Percentiles rank a stretch among this genome's conserved stretches.
Conservation (phyloP, 2,797 vertebrate genomes). For the Etheostoma perlongum region DNA sequence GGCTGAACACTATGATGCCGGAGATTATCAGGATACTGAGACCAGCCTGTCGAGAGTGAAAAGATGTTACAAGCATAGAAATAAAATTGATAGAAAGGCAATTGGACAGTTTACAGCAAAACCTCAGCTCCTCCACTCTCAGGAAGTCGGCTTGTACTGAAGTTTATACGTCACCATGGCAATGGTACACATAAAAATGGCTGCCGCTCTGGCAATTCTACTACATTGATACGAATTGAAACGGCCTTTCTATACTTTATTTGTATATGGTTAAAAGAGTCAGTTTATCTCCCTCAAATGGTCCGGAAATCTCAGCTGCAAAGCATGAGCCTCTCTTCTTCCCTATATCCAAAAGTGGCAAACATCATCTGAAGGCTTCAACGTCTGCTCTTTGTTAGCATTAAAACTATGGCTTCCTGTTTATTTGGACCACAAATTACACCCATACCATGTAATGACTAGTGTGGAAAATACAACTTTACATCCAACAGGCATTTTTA, state of each 20-base stretch:
- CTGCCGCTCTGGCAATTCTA: no score
- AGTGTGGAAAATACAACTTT: background rate
- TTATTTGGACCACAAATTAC: constrained; percentile 2
- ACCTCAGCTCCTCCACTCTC: no score
- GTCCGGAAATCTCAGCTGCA: background rate
- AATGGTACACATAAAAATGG: no score
- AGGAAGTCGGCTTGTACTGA: no score
- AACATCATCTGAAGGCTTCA: constrained; percentile 1
- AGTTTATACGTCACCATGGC: no score
- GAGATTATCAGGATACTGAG: constrained; percentile 74
- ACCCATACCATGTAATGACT: background rate
- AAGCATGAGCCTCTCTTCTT: background rate
- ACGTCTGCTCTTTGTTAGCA: background rate
- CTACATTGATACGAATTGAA: no score
- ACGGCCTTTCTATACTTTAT: no score
- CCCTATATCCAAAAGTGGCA: background rate
- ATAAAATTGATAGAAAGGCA: no score
- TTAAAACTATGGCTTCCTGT: background rate
- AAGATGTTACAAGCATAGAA: background rate
- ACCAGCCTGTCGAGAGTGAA: constrained; percentile 78
- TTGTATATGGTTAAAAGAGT: background rate
- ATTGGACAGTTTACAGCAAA: no score
- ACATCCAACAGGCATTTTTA: background rate
- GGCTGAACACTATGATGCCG: constrained; percentile 54
- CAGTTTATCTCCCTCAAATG: background rate